Evolutionary conservation across 2,113 vertebrate species (phyloP), one percentile per base, ranked within the genome.

Genomic region (Rhadina sibilatrix): DNA sequence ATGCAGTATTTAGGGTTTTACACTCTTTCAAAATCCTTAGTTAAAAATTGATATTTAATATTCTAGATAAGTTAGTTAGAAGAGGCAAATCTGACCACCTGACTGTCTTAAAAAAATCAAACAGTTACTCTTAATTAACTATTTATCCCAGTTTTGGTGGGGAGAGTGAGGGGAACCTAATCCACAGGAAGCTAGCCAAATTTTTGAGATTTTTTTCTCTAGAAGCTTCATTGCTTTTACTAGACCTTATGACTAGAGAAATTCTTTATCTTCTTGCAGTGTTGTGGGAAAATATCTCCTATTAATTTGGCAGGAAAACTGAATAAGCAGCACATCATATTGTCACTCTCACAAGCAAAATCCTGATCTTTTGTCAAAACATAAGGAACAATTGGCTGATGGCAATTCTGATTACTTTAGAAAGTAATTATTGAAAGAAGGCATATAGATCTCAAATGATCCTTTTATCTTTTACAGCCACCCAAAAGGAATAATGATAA

Each of bases 361-460:
- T 95, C 35, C 37, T 24, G 37, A 70, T 81, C 46, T 75, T 89
- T 37, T 76, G 44, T 88, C 50, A 86, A 86, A 85, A 88, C 30
- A 15, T 49, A 74, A 56, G 63, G 79, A 94, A 70, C 18, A 80
- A 90, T 72, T 94, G 74, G 59, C 71, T 90, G 83, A 90, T 95
- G 64, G 59, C 59, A 93, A 19, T 89, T 86, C 35, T 66, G 68
- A 92, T 93, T 92, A 46, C 24, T 88, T 70, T 38, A 65, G 46
- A 83, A 77, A 80, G 86, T 61, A 93, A 83, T 90, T 95, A 79
- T 64, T 87, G 61, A 78, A 90, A 74, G 57, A 86, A 92, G 63
- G 33, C 79, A 66, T n/a, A 63, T 28, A 92, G 86, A 80, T 88
- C 63, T 82, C 83, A 93, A 77, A 40, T 0, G 12, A 83, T 79